Base-by-base conservation (phyloP, 2,888 invertebrate species). In the Exephanes ischioxanthus region DNA sequence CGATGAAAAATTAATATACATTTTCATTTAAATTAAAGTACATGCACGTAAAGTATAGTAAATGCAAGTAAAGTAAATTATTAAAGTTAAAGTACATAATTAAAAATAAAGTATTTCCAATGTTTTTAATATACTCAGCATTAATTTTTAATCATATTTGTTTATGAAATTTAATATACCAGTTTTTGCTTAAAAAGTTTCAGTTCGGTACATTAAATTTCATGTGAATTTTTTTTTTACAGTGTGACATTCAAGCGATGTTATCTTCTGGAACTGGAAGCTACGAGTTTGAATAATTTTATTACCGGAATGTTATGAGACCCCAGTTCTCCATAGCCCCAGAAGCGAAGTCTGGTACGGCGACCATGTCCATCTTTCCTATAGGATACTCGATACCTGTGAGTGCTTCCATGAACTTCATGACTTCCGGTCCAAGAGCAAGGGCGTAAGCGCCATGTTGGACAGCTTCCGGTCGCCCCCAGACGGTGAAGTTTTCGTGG, bases 251-350 rank as follows among this genome's bases (percentile, higher is more conserved):
- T 41, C 41, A 22, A 58, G 22, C 4, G 19, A 48, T 68, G 1
- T 19, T 26, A 14, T 80, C n/a, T 11, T 5, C n/a, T 68, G 61
- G 0, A 14, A 41, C 0, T 5, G 0, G 26, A 6, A 41, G 5
- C 16, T 26, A 67, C 3, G 7, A 53, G 41, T 71, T 26, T 58
- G 16, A 9, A 37, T 55, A 61, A 53, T 7, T 22, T 55, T 6
- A 68, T 89, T 89, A 96, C 96, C 95, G 95, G 68, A 90, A 92
- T 5, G 95, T 97, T 97, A 26, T 97, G 68, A 98, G 94, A 4
- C 98, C 98, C 98, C 98, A 98, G 92, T 98, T 98, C 93, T 98
- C 98, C 98, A 98, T 98, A 26, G 98, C 98, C 19, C 97, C 97
- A 88, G 96, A 96, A 45, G 96, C 95, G 90, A 98, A 98, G 89